Evolutionary conservation across 2,888 invertebrate genomes (phyloP), one percentile per base, ranked within the genome.

Genomic region (Ennomos quercinarius): DNA sequence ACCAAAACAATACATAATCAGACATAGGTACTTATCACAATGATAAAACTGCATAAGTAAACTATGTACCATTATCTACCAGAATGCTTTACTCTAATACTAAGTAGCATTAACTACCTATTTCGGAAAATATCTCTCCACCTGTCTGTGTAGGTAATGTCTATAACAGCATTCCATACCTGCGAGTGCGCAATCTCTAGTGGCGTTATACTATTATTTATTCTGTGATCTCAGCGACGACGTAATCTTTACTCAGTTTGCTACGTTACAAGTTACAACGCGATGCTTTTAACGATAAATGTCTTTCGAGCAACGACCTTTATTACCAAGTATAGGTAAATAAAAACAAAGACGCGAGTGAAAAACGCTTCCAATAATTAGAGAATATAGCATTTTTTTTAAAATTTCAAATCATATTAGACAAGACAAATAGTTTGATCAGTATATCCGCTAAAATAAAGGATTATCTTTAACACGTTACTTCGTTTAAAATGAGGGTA

Each of bases 231-330:
- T 56, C 53, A 44, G 58, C 59, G 63, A 70, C 66, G 67, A 70
- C 66, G 67, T 72, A 72, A 74, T 76, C 68, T 71, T 66, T 66
- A 74, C 76, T 76, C 73, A 78, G 80, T 73, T 75, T 66, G 54
- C 64, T 43, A 64, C 62, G 63, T 71, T 64, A 63, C 72, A 68
- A 72, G 63, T 71, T 64, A 63, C 72, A 68, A 72, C 65, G 65
- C 68, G 63, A 76, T 64, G 78, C 80, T 81, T 76, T 80, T 76
- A 80, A 68, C 68, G 71, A 27, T 35, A 12, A 45, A 39, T 12
- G 12, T 39, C 39, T 45, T 52, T 44, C 27, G 51, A 2, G 37
- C 44, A 11, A 36, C 37, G 6, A 42, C 0, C 27, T 6, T 27
- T 6, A 27, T 27, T 27, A 27, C 6, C 6, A 2, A 17, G 17